Evolutionary conservation across 2,113 vertebrate genomes (phyloP).

Genomic region (Oncorhynchus nerka): DNA sequence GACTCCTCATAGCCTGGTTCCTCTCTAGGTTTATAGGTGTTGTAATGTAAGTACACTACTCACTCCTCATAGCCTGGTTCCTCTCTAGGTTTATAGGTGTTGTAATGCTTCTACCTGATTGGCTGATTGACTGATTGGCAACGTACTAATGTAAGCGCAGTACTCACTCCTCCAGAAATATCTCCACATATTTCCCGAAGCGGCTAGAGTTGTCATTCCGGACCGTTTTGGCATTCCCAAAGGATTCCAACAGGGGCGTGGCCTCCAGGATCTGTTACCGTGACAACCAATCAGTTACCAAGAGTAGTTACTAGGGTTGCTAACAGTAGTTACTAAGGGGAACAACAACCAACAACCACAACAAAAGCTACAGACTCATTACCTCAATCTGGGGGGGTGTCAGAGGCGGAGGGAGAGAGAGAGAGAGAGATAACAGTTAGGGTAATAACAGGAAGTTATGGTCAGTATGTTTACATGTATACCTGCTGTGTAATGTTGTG

Average conservation of each 20-base stretch:
- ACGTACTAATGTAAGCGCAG: background rate
- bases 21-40: too few relatives aligned
- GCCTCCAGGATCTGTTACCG: constrained; percentile 89
- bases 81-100: too few relatives aligned
- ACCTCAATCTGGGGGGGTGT: constrained; percentile 83
- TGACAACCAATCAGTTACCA: background rate
- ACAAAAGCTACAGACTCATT: constrained; percentile 24
- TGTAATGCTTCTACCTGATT: too few relatives aligned
- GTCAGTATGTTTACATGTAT: background rate
- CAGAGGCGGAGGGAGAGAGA: background rate
- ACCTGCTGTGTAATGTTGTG: background rate
- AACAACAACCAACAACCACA: constrained; percentile 9
- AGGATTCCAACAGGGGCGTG: constrained; percentile 92
- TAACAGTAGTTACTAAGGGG: too few relatives aligned
- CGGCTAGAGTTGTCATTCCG: constrained; percentile 97
- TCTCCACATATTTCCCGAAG: constrained; percentile 95
- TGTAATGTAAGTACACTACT: too few relatives aligned
- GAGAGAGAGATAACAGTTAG: background rate
- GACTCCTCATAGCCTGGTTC: too few relatives aligned
- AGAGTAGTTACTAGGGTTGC: too few relatives aligned
- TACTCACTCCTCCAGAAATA: constrained; percentile 52
- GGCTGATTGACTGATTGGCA: too few relatives aligned
- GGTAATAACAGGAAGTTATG: background rate
- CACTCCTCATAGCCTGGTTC: too few relatives aligned
- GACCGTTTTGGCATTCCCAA: constrained; percentile 98